These are phyloP conservation scores for Nesometra sesokonis DNA, from an alignment of 35 echinoderm and acorn worm species.

Conservation along the genomic window DNA sequence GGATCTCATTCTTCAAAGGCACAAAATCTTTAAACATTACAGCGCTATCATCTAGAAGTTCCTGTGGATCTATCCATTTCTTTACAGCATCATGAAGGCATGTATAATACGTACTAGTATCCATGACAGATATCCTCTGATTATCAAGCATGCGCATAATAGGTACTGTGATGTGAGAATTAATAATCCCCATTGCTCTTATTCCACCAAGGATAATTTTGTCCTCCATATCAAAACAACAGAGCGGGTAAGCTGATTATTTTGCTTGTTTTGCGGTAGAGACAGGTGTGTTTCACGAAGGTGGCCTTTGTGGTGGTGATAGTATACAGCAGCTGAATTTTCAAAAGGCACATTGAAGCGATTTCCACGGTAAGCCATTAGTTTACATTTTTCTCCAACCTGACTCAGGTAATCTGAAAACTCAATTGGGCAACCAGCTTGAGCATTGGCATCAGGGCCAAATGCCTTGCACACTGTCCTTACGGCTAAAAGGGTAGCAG, in stretches of 20 bases:
- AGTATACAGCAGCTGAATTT: no score
- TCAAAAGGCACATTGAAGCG: slow-evolving; percentile 57
- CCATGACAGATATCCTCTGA: slow-evolving; percentile 1
- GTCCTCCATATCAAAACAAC: no score
- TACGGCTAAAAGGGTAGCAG: no score
- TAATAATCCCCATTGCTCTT: slow-evolving; percentile 35
- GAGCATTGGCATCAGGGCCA: slow-evolving; percentile 36
- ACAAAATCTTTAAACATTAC: slow-evolving; percentile 38
- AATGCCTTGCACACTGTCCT: slow-evolving; percentile 46
- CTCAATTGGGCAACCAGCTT: slow-evolving; percentile 46
- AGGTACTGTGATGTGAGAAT: slow-evolving; percentile 34
- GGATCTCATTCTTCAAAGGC: slow-evolving; percentile 24
- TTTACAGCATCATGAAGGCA: slow-evolving; percentile 20
- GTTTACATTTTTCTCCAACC: neutral
- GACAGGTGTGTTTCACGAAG: no score
- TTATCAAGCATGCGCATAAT: slow-evolving; percentile 48
- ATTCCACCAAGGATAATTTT: no score
- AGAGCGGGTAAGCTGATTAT: no score
- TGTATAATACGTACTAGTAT: slow-evolving; percentile 43
- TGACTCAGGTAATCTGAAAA: slow-evolving; percentile 20
- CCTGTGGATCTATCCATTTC: slow-evolving; percentile 29
- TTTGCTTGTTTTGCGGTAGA: no score
- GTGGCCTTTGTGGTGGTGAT: no score
- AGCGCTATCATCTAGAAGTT: slow-evolving; percentile 27
- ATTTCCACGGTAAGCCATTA: slow-evolving; percentile 51